phyloP scores from a whole-genome alignment of 30 jellyfish, hydroid and myxozoan species.

The Clytia hemisphaerica region DNA sequence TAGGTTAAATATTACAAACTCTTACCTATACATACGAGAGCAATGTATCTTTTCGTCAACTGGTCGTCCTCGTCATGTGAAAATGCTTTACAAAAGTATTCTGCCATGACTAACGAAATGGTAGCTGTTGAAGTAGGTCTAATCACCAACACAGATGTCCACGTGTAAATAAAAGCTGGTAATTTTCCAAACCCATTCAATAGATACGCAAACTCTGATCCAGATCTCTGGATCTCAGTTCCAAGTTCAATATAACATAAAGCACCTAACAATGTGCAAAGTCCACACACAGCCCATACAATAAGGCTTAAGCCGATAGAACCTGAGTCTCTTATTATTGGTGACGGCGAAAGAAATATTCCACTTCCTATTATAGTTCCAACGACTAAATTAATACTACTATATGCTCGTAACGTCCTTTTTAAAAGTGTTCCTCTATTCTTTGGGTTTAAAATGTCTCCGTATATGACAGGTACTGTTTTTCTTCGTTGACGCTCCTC shows the following conservation, averaged over 20 bases:
- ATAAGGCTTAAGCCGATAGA: slow-evolving; percentile 67
- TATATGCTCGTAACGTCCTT: no score
- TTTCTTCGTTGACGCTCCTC: no score
- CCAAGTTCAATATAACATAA: slow-evolving; percentile 78
- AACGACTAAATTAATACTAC: slow-evolving; percentile 65
- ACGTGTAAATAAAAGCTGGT: slow-evolving; percentile 69
- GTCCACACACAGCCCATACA: slow-evolving; percentile 69
- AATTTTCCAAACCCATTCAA: slow-evolving; percentile 50
- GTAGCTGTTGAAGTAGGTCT: slow-evolving; percentile 75
- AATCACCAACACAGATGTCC: slow-evolving; percentile 68
- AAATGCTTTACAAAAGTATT: slow-evolving; percentile 57
- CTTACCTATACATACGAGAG: slow-evolving; percentile 45
- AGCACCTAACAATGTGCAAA: slow-evolving; percentile 63
- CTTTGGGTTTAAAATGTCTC: no score
- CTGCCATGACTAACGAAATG: slow-evolving; percentile 52
- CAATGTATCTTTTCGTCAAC: slow-evolving; percentile 16
- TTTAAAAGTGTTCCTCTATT: no score
- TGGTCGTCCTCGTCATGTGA: slow-evolving; percentile 47
- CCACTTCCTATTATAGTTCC: slow-evolving; percentile 87
- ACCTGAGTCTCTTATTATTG: slow-evolving; percentile 44
- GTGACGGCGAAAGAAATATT: slow-evolving; percentile 65
- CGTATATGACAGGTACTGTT: no score
- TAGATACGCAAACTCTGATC: slow-evolving; percentile 61
- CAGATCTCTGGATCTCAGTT: slow-evolving; percentile 55
- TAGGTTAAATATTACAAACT: background rate